These are phyloP conservation scores for Sciurus carolinensis DNA, from an alignment of 2,797 vertebrate species.

Conservation along the genomic window DNA sequence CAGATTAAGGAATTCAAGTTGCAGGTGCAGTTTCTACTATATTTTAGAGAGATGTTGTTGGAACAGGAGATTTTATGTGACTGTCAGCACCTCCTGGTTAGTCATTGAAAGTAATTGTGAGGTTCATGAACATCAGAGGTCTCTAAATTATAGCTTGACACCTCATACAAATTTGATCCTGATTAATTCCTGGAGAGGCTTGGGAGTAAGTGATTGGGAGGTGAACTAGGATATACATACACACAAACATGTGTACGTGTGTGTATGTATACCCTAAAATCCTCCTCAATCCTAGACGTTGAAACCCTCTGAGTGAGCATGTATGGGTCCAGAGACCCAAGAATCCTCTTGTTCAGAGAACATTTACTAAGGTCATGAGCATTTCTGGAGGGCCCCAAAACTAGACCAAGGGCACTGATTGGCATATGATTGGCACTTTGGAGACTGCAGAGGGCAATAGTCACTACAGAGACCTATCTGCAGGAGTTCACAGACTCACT, in stretches of 20 bases:
- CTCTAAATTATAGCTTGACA: slow-evolving; percentile 63
- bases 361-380: not conserved
- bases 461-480: not conserved
- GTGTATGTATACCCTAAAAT: not conserved
- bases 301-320: not conserved
- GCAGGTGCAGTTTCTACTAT: slow-evolving; percentile 10
- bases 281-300: not conserved
- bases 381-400: not conserved
- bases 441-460: not conserved
- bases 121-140: slow-evolving; percentile 52
- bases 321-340: not conserved
- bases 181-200: not conserved
- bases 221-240: rapidly evolving
- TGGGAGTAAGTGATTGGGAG: not conserved
- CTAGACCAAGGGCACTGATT: not conserved
- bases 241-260: not conserved
- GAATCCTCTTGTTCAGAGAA: not conserved
- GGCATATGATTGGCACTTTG: not conserved
- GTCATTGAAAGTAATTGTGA: slow-evolving; percentile 69
- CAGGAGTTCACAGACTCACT: not conserved
- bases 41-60: not conserved
- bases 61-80: not conserved
- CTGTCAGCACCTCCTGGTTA: not conserved
- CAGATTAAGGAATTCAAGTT: slow-evolving; percentile 52
- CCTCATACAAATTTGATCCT: slow-evolving; percentile 42